Evolutionary conservation across 2,797 vertebrate genomes (phyloP).

Genomic region (Xenentodon cancila): DNA sequence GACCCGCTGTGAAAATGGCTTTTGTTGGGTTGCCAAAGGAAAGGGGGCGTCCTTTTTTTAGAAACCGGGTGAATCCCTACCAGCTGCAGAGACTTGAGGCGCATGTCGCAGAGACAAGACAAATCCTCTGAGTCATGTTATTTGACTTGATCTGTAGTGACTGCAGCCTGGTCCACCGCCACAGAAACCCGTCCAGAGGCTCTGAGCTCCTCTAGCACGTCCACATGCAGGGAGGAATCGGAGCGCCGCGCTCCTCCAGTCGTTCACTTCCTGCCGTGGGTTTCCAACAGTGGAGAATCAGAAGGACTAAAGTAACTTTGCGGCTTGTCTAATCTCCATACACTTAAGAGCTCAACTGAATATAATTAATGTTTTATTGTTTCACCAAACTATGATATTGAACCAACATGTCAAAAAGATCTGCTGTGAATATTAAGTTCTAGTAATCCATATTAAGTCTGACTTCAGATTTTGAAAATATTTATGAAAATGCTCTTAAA

Average conservation of each 20-base stretch:
- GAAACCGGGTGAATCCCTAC: conserved; percentile 4
- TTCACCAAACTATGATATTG: no score
- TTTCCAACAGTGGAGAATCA: no score
- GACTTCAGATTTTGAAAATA: no score
- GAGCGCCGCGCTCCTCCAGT: conserved; percentile 28
- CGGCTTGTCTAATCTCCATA: no score
- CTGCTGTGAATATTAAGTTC: no score
- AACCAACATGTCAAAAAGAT: no score
- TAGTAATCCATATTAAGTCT: no score
- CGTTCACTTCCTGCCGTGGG: conserved; percentile 14
- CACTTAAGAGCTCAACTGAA: no score
- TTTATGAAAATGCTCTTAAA: no score
- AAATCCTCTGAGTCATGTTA: conserved; percentile 16
- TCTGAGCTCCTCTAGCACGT: conserved; percentile 35
- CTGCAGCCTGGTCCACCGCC: conserved; percentile 28
- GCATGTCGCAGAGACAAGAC: conserved; percentile 7
- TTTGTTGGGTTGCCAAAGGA: neutral
- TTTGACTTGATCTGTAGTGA: conserved; percentile 40
- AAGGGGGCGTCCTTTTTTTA: conserved; percentile 1
- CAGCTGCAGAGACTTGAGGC: conserved; percentile 11
- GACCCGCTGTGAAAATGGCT: neutral
- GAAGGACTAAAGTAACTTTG: no score
- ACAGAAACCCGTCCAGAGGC: conserved; percentile 22
- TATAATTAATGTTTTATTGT: no score
- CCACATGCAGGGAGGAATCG: conserved; percentile 8